Conservation (phyloP, 1,140 invertebrate genomes). For the Harlomillsia oculata region DNA sequence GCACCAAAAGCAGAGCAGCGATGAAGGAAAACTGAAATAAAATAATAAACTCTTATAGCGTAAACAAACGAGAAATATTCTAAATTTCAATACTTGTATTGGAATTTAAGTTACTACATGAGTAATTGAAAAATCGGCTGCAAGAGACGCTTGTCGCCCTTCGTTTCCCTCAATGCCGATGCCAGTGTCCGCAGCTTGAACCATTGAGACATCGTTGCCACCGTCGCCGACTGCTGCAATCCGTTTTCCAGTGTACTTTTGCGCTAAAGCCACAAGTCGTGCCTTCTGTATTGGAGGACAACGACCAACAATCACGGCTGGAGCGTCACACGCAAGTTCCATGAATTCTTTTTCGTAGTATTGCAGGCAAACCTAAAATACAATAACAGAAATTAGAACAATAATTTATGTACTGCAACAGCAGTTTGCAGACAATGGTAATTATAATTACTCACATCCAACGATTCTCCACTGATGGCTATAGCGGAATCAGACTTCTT, state of each 20-base stretch:
- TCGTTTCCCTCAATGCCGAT: slow-evolving; percentile 57
- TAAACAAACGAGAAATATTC: slow-evolving; percentile 85
- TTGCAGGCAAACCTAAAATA: slow-evolving; percentile 67
- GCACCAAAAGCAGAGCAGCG: slow-evolving; percentile 77
- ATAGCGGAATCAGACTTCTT: slow-evolving; percentile 79
- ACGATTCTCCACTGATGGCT: slow-evolving; percentile 82
- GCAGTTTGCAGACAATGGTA: background rate
- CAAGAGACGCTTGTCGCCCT: slow-evolving; percentile 90
- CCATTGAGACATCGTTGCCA: slow-evolving; percentile 50
- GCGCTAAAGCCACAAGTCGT: slow-evolving; percentile 81
- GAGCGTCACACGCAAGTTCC: slow-evolving; percentile 80
- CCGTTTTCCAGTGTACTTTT: slow-evolving; percentile 74
- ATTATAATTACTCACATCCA: slow-evolving; percentile 68
- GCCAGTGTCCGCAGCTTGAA: slow-evolving; percentile 75
- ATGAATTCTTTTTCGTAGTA: slow-evolving; percentile 94
- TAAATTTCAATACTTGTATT: too few relatives aligned
- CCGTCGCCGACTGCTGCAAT: slow-evolving; percentile 45
- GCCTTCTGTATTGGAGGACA: slow-evolving; percentile 99
- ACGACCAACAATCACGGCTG: slow-evolving; percentile 81
- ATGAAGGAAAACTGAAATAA: slow-evolving; percentile 87
- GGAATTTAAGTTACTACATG: slow-evolving; percentile 84
- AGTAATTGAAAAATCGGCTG: slow-evolving; percentile 96
- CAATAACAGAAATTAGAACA: slow-evolving; percentile 1
- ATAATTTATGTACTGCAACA: background rate
- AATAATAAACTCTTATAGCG: too few relatives aligned